Evolutionary conservation across 1,140 invertebrate species (phyloP).

Genomic region (Drosophila sulfurigaster): DNA sequence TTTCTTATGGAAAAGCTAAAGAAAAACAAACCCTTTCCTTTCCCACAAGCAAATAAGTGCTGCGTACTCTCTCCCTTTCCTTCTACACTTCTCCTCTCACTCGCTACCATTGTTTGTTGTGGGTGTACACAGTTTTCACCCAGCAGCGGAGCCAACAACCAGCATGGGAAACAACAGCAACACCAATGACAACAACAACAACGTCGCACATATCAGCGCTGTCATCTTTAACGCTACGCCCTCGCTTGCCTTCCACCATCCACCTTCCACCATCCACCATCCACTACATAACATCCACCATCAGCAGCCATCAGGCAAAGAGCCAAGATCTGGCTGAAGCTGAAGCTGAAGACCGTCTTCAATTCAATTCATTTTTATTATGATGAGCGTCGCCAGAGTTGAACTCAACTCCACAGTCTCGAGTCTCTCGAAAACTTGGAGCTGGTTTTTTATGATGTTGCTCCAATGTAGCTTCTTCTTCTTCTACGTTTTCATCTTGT

Average conservation of each 20-base stretch:
- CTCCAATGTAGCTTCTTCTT: constrained; percentile 32
- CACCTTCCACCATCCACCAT: constrained; percentile 19
- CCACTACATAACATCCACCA: constrained; percentile 29
- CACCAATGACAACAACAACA: constrained; percentile 28
- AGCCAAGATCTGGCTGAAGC: neutral
- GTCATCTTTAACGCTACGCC: constrained; percentile 64
- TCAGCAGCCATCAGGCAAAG: constrained; percentile 15
- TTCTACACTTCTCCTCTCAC: neutral
- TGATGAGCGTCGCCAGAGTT: constrained; percentile 61
- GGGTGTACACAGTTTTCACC: constrained; percentile 53
- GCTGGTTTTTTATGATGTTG: constrained; percentile 66
- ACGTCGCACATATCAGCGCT: constrained; percentile 60
- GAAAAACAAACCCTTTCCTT: constrained; percentile 53
- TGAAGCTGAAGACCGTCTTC: constrained; percentile 42
- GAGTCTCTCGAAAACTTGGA: constrained; percentile 46
- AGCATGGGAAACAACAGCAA: constrained; percentile 67
- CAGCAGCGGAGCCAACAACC: constrained; percentile 40
- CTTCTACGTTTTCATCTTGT: constrained; percentile 32
- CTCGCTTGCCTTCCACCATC: constrained; percentile 19
- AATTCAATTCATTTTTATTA: constrained; percentile 82
- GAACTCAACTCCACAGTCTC: constrained; percentile 43
- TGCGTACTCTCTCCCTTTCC: constrained; percentile 18
- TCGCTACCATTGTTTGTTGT: constrained; percentile 39
- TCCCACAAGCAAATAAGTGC: constrained; percentile 64
- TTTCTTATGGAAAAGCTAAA: constrained; percentile 35